Base-by-base conservation (phyloP, 2,113 vertebrate species). In the Pseudorhombus dupliciocellatus region DNA sequence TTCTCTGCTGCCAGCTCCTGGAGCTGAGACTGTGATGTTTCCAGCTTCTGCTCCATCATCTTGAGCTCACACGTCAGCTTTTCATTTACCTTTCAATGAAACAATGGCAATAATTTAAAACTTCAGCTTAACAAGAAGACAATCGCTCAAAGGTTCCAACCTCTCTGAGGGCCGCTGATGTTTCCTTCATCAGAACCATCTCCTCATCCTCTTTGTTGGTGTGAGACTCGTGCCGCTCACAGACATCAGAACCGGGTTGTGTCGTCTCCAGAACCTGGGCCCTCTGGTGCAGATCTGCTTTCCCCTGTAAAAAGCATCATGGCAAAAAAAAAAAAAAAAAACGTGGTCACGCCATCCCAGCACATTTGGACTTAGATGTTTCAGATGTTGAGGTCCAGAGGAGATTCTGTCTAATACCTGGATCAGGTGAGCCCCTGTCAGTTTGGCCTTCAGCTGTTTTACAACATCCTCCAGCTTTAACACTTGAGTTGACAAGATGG, bases 401-500 rank as follows among this genome's bases (percentile, higher is more conserved):
- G 22, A 54, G 14, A 18, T 14, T 16, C 3, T 21, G 54, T 52
- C 15, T 57, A 7, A 46, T 64, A 93, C 94, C 94, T 93, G 85
- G 8, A 88, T 75, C 53, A 92, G 79, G 11, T 69, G 58, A 57
- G 87, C 70, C 24, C 16, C 8, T 2, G 76, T 77, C 26, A 92
- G 51, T 65, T 90, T 90, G 53, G 56, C 15, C 52, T 86, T 90
- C 24, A 94, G 77, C 18, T 93, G 90, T 75, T 86, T 84, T 16
- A 92, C 65, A 37, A 71, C 80, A 57, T 92, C 85, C 70, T 94
- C 92, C 73, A 94, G 46, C 34, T 85, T 88, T 42, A 86, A 21
- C 21, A 85, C 81, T 70, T 93, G 89, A 51, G 92, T 87, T 2
- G 90, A 90, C 52, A 94, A 71, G 30, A 89, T 68, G 4, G 92